A percentile compares a stretch with the other conserved stretches of the same genome.
Evolutionary conservation across 2,797 vertebrate genomes (phyloP).

Genomic region (Helicolenus hilgendorfi): DNA sequence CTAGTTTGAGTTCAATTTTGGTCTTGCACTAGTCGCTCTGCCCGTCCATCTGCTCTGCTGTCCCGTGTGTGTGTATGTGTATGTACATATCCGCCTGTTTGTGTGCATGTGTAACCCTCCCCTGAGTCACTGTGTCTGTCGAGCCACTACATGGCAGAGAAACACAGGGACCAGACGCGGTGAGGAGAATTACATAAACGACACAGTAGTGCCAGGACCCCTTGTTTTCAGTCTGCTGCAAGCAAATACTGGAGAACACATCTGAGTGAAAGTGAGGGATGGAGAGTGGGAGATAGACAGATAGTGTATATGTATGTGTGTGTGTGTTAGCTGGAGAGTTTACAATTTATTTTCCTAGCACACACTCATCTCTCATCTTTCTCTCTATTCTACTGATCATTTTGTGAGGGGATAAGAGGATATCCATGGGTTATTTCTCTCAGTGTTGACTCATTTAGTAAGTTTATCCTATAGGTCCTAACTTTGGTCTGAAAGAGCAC

Average conservation of each 20-base stretch:
- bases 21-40: slow-evolving; percentile 69
- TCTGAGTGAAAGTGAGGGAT: slow-evolving; percentile 34
- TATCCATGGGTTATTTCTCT: not conserved
- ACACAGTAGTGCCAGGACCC: slow-evolving; percentile 55
- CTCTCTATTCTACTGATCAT: not conserved
- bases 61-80: slow-evolving; percentile 26
- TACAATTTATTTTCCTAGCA: not conserved
- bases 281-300: slow-evolving; percentile 32
- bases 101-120: slow-evolving; percentile 50
- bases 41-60: slow-evolving; percentile 73
- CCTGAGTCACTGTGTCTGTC: slow-evolving; percentile 58
- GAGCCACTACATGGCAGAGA: slow-evolving; percentile 67
- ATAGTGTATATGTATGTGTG: not conserved
- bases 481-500: not conserved
- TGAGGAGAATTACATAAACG: slow-evolving; percentile 65
- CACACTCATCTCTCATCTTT: not conserved
- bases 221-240: slow-evolving; percentile 61
- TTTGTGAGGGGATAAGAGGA: not conserved
- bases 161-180: slow-evolving; percentile 61
- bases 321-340: not conserved
- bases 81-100: not conserved
- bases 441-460: not conserved
- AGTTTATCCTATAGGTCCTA: not conserved
- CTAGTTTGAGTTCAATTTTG: slow-evolving; percentile 60
- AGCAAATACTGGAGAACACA: slow-evolving; percentile 62